A percentile compares a stretch with the other conserved stretches of the same genome.
Evolutionary conservation across 1,140 invertebrate genomes (phyloP).

Genomic region (Fragariocoptes setiger): DNA sequence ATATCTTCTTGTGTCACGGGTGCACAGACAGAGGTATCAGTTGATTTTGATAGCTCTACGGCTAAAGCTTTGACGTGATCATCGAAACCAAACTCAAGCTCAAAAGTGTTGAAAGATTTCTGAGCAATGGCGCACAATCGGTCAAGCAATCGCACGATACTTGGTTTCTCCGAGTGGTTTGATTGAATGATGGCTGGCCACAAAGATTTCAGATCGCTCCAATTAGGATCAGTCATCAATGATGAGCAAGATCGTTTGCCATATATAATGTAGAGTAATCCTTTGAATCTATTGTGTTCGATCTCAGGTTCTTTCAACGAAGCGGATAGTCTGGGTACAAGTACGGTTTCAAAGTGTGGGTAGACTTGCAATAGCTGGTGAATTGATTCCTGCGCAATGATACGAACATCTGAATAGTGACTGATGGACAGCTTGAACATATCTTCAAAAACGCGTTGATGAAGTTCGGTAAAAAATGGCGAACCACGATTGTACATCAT

Average conservation of each 20-base stretch:
- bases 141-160: constrained; percentile 38
- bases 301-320: constrained; percentile 23
- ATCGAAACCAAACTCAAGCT: constrained; percentile 17
- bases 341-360: constrained; percentile 25
- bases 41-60: background rate
- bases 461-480: constrained; percentile 19
- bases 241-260: constrained; percentile 25
- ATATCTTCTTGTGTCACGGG: background rate
- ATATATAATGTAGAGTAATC: constrained; percentile 37
- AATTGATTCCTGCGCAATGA: constrained; percentile 27
- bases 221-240: constrained; percentile 34
- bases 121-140: constrained; percentile 19
- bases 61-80: background rate
- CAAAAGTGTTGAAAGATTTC: constrained; percentile 20
- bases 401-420: constrained; percentile 32
- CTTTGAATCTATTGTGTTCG: constrained; percentile 40
- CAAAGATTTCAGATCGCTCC: constrained; percentile 30
- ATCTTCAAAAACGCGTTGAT: constrained; percentile 26
- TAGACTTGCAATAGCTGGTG: constrained; percentile 21
- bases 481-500: background rate
- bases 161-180: constrained; percentile 42
- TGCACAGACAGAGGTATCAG: background rate
- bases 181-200: constrained; percentile 40
- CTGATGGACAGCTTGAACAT: constrained; percentile 30
- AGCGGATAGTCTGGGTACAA: constrained; percentile 26